Evolutionary conservation across 2,797 vertebrate species (phyloP), one percentile per base, ranked within the genome.

Genomic region (Forpus xanthops): DNA sequence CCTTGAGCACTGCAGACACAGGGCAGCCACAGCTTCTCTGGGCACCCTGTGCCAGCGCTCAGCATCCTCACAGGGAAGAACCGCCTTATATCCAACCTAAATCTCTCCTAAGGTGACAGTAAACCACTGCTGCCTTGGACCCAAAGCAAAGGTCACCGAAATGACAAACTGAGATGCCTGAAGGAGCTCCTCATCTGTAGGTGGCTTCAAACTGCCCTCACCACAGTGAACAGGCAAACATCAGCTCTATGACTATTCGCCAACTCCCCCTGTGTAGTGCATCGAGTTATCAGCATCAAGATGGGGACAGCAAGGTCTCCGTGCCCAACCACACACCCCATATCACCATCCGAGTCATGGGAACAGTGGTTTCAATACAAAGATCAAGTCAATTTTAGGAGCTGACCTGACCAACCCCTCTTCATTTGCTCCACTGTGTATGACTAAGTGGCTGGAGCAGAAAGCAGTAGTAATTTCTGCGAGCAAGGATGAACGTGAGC

Each of bases 201-300:
- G 2, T 2, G 19, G 11, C 41, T 42, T 25, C 10, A 27, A n/a
- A 5, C 15, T 1, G 4, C 16, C 12, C 24, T 19, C 13, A 0
- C 12, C 5, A 5, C 20, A 3, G 37, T 33, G 13, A 33, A 17
- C 5, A 2, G 23, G 15, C 52, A 15, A 15, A 8, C 2, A 8
- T 1, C 65, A 19, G 58, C 28, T 12, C 44, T 8, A 2, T 6
- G 2, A 7, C 14, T 8, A 2, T 20, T 18, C 45, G 14, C 28
- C 6, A 4, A 30, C 56, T n/a, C 64, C 9, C 50, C 15, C 50
- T 3, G 24, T 11, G 1, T 6, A 4, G 17, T 5, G 15, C 44
- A 11, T 6, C 1, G 0, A n/a, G 0, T 49, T 21, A 33, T 1
- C 80, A 23, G 35, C 39, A 28, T 8, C 23, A 3, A 30, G 37